These are phyloP conservation scores for Monomorium pharaonis DNA, from an alignment of 1,140 invertebrate genomes.

Conservation along the genomic window DNA sequence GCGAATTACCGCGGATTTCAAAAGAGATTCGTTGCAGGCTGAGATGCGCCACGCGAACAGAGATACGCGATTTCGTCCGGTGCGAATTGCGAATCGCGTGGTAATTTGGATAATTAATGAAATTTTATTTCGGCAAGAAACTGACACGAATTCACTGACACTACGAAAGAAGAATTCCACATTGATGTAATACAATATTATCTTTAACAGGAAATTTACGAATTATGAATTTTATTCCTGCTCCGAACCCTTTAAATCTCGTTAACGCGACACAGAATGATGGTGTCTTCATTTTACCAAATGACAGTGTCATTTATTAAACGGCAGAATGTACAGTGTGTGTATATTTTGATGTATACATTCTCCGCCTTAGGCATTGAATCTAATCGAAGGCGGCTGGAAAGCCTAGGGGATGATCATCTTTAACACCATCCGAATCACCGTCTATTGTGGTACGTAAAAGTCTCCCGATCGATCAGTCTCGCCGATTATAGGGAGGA, in stretches of 20 bases:
- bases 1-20: background rate
- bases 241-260: background rate
- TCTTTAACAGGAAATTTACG: background rate
- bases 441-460: constrained; percentile 13
- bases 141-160: background rate
- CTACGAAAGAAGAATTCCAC: background rate
- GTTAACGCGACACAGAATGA: background rate
- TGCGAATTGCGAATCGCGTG: background rate
- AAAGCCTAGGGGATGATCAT: background rate
- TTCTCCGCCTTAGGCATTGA: background rate
- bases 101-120: background rate
- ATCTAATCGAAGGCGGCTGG: background rate
- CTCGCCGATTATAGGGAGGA: constrained; percentile 35
- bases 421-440: constrained; percentile 4
- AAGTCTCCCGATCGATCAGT: constrained; percentile 39
- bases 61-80: background rate
- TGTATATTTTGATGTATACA: background rate
- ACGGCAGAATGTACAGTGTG: background rate
- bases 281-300: background rate
- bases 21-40: constrained; percentile 5
- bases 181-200: background rate
- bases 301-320: no score
- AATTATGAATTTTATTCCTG: background rate
- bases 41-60: background rate
- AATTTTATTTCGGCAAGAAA: background rate